Evolutionary conservation across 2,113 vertebrate species (phyloP), one percentile per base, ranked within the genome.

Genomic region (human): DNA sequence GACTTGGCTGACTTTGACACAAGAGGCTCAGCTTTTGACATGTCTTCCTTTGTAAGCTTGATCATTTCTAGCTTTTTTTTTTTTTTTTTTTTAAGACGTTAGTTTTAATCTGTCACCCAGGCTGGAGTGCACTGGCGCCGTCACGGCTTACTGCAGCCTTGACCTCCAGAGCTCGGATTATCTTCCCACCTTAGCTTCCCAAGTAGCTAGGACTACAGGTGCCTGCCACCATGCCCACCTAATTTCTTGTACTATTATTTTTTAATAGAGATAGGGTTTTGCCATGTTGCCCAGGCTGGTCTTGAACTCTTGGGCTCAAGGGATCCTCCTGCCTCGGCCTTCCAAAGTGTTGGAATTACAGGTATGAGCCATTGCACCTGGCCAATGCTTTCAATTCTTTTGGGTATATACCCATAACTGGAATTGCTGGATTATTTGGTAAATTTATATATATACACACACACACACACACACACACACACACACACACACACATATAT

Each of bases 381-480:
- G 66, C 32, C 32, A n/a, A 0, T 68, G 14, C 27, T 64, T 64
- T 64, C 61, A 64, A 0, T 64, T 30, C 61, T 30, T 64, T 32
- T 64, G 12, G 0, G 5, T 64, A 64, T 64, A 13, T 30, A 64
- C 61, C 30, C 61, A 32, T 2, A 14, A 64, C 12, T 64, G 27
- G 61, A 32, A 64, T 64, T 64, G 61, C 27, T 64, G 27, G 61
- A 64, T 64, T 5, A 64, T 64, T 64, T 64, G 61, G 27, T 64
- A 64, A 64, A 64, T 64, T 2, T 14, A 12, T 0, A 55, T 0
- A 52, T 10, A 45, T 10, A 45, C 2, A 45, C 1, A 9, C 45
- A 45, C 45, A 45, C 8, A 45, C 7, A 8, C 7, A 45, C 7
- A 45, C 8, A 45, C 8, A 45, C 38, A 38, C 38, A 38, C 38